A percentile compares a stretch with the other conserved stretches of the same genome.
Conservation (phyloP, 2,888 invertebrate species). For the Cephus runcator region DNA sequence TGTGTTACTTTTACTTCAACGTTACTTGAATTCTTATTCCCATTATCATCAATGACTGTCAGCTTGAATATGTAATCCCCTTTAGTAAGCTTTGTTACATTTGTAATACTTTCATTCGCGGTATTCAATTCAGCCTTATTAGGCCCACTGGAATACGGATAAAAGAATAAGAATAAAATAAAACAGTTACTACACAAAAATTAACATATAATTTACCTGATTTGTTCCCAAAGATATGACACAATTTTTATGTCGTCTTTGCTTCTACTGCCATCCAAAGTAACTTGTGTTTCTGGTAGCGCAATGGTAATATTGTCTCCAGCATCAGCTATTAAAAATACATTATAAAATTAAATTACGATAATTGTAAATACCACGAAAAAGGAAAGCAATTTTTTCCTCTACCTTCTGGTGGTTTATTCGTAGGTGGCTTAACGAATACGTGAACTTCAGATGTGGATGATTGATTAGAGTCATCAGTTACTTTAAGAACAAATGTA, state of each 20-base stretch:
- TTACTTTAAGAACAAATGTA: conserved; percentile 92
- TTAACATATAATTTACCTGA: conserved; percentile 66
- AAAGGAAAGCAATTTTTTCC: conserved; percentile 65
- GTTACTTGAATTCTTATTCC: conserved; percentile 79
- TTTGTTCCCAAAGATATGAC: conserved; percentile 85
- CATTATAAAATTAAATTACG: conserved; percentile 5
- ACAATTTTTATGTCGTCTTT: conserved; percentile 86
- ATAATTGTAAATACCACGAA: background rate
- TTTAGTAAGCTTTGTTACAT: conserved; percentile 83
- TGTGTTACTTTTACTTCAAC: conserved; percentile 85
- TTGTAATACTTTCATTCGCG: conserved; percentile 76
- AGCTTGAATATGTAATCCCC: conserved; percentile 86
- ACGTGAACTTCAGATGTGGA: conserved; percentile 91
- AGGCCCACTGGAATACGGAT: conserved; percentile 66
- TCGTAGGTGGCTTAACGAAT: conserved; percentile 90
- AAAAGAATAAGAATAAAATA: conserved; percentile 8
- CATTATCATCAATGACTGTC: conserved; percentile 86
- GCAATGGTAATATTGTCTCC: conserved; percentile 75
- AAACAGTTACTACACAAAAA: background rate
- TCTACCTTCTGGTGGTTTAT: conserved; percentile 82
- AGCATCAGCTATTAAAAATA: conserved; percentile 66
- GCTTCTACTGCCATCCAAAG: conserved; percentile 83
- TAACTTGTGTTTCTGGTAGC: conserved; percentile 83
- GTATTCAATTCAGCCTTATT: conserved; percentile 64
- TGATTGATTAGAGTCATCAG: conserved; percentile 89